phyloP scores from a whole-genome alignment of 2,113 vertebrate genomes.

The Syrmaticus mikado region DNA sequence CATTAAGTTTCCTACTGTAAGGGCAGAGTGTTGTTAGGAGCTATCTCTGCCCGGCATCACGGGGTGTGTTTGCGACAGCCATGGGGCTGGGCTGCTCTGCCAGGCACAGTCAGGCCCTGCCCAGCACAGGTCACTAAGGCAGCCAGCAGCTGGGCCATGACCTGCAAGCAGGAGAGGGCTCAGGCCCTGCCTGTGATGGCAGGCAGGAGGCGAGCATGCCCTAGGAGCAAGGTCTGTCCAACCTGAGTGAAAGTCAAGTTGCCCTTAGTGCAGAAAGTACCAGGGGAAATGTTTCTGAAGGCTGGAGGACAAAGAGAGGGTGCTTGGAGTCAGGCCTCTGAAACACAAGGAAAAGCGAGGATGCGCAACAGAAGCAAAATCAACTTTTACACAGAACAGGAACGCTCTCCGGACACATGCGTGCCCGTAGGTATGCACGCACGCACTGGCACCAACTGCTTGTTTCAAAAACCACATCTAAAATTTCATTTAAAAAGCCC shows the following conservation, averaged over 20 bases:
- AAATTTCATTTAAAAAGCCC: constrained; percentile 96
- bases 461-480: constrained; percentile 89
- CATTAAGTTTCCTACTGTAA: background rate
- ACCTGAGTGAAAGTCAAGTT: background rate
- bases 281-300: constrained; percentile 70
- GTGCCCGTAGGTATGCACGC: constrained; percentile 45
- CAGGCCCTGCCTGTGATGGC: background rate
- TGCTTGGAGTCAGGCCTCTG: background rate
- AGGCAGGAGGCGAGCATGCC: background rate
- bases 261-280: background rate
- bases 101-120: background rate
- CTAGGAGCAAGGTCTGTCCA: background rate
- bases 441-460: constrained; percentile 77
- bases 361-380: constrained; percentile 59
- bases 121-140: background rate
- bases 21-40: background rate
- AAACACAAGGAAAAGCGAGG: constrained; percentile 63
- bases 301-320: constrained; percentile 1
- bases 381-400: constrained; percentile 88
- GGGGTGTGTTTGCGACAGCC: background rate
- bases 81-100: background rate
- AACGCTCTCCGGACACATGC: constrained; percentile 79
- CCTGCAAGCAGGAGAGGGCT: background rate
- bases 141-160: background rate
- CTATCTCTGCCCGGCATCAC: background rate